Conservation (phyloP, 2,113 vertebrate species). For the Oryctolagus cuniculus region mOryCun1.1 NC_091443.1:55353001-55353500, state of each 20-base stretch:
- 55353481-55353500: background rate
- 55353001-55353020: background rate
- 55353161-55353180: constrained; percentile 1
- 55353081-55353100: constrained; percentile 58
- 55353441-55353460: constrained; percentile 74
- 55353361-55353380: constrained; percentile 38
- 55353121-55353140: constrained; percentile 64
- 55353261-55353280: constrained; percentile 48
- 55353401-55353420: constrained; percentile 54
- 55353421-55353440: constrained; percentile 71
- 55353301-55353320: constrained; percentile 33
- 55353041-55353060: constrained; percentile 56
- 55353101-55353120: constrained; percentile 81
- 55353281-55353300: constrained; percentile 63
- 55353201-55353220: constrained; percentile 37
- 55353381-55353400: constrained; percentile 48
- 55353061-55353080: constrained; percentile 49
- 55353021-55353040: background rate
- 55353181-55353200: constrained; percentile 36
- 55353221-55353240: constrained; percentile 62
- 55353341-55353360: constrained; percentile 57
- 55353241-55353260: constrained; percentile 62
- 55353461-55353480: constrained; percentile 53
- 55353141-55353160: constrained; percentile 2
- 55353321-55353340: constrained; percentile 56